Evolutionary conservation across 2,888 invertebrate species (phyloP).

Genomic region (Harpalus rufipes): DNA sequence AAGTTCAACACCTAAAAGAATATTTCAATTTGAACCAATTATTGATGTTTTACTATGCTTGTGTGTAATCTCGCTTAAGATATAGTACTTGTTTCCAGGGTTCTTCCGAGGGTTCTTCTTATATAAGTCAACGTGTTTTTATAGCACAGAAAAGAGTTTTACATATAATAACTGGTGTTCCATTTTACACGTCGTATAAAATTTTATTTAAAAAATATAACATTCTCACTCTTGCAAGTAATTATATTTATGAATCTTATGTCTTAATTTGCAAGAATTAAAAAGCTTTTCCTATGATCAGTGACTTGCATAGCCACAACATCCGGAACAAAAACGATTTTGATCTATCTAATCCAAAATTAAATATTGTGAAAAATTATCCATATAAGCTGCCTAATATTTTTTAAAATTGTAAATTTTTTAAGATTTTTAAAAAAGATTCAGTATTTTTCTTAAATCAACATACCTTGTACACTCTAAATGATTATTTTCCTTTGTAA

Average conservation of each 20-base stretch:
- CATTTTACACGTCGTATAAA: neutral
- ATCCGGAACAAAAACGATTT: neutral
- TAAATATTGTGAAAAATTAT: neutral
- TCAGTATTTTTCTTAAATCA: too few species aligned
- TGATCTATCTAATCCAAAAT: neutral
- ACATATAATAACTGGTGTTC: neutral
- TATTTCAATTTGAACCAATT: slow-evolving; percentile 1
- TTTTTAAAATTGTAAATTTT: too few species aligned
- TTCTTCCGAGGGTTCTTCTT: too few species aligned
- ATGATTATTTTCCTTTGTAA: too few species aligned
- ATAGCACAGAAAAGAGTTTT: slow-evolving; percentile 15
- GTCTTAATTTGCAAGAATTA: neutral
- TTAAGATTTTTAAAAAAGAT: too few species aligned
- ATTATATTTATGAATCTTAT: slow-evolving; percentile 6
- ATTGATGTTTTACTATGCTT: slow-evolving; percentile 8
- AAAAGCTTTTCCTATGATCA: neutral
- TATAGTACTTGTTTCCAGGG: slow-evolving; percentile 3
- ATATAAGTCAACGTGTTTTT: slow-evolving; percentile 2
- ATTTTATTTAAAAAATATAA: slow-evolving; percentile 1
- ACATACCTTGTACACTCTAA: too few species aligned
- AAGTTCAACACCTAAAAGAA: neutral
- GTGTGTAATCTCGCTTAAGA: neutral
- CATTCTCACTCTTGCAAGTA: too few species aligned
- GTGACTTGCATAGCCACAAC: too few species aligned
- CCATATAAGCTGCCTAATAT: neutral